A percentile compares a stretch with the other conserved stretches of the same genome.
Evolutionary conservation across 64 coral and sea anemone species (phyloP).

Genomic region (Astreopora myriophthalma): DNA sequence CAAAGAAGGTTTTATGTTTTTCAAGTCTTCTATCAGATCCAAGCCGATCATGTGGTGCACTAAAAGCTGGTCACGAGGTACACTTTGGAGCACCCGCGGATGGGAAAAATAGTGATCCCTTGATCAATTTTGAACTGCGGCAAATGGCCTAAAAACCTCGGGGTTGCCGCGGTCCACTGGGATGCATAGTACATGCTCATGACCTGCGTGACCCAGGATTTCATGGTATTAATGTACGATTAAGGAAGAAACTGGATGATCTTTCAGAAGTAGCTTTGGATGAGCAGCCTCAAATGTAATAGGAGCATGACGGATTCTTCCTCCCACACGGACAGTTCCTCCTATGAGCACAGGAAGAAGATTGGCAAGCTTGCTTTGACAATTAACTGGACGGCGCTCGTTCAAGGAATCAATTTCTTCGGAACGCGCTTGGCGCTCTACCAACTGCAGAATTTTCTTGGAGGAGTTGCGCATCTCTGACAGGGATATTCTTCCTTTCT

Average conservation of each 20-base stretch:
- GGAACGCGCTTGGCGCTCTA: background rate
- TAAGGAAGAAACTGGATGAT: slow-evolving; percentile 5
- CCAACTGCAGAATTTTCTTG: background rate
- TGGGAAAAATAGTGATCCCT: too few relatives aligned
- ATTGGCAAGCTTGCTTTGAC: slow-evolving; percentile 10
- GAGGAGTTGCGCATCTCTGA: background rate
- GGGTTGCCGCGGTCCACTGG: too few relatives aligned
- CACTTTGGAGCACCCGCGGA: too few relatives aligned
- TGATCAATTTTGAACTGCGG: too few relatives aligned
- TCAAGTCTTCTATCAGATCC: too few relatives aligned
- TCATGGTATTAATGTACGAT: slow-evolving; percentile 29
- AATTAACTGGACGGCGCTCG: background rate
- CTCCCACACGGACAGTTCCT: slow-evolving; percentile 20
- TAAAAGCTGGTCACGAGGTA: too few relatives aligned
- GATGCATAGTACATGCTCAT: slow-evolving; percentile 37
- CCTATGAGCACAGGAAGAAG: background rate
- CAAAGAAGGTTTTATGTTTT: too few relatives aligned
- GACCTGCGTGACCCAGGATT: slow-evolving; percentile 25
- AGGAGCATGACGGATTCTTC: slow-evolving; percentile 13
- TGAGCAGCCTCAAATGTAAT: background rate
- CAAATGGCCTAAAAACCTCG: too few relatives aligned
- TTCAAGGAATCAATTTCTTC: background rate
- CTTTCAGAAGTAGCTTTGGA: slow-evolving; percentile 22
- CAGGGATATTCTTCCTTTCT: background rate
- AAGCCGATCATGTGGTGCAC: too few relatives aligned